Percentiles rank a stretch among this genome's conserved stretches.
These are phyloP conservation scores for Tipula lateralis DNA, from an alignment of 2,888 invertebrate species.

Conservation along the genomic window DNA sequence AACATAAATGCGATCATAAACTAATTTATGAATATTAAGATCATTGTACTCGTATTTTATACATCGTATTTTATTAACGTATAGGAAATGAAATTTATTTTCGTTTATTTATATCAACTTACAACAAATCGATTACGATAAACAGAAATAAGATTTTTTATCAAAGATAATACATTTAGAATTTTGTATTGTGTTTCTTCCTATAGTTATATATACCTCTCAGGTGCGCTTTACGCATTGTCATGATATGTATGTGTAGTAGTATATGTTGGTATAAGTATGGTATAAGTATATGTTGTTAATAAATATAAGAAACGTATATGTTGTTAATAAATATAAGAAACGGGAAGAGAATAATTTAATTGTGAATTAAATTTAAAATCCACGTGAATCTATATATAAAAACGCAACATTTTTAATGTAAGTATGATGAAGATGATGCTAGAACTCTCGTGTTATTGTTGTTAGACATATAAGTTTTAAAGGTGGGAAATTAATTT, in stretches of 20 bases:
- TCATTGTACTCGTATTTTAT: background rate
- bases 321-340: background rate
- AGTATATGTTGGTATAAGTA: too few species aligned
- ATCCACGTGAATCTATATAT: background rate
- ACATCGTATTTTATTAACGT: too few species aligned
- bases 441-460: background rate
- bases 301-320: too few species aligned
- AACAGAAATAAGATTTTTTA: background rate
- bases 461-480: background rate
- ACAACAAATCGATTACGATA: background rate
- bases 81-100: background rate
- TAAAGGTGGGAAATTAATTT: background rate
- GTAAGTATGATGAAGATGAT: background rate
- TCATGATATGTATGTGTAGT: too few species aligned
- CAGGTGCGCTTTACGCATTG: background rate
- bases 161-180: background rate
- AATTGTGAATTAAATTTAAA: background rate
- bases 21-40: background rate
- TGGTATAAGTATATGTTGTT: too few species aligned
- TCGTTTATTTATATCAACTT: background rate
- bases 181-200: background rate
- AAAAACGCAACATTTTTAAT: background rate
- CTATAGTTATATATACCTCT: background rate
- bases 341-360: background rate
- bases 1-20: background rate